phyloP scores from a whole-genome alignment of 2,113 vertebrate genomes.

The Atractosteus spatula region DNA sequence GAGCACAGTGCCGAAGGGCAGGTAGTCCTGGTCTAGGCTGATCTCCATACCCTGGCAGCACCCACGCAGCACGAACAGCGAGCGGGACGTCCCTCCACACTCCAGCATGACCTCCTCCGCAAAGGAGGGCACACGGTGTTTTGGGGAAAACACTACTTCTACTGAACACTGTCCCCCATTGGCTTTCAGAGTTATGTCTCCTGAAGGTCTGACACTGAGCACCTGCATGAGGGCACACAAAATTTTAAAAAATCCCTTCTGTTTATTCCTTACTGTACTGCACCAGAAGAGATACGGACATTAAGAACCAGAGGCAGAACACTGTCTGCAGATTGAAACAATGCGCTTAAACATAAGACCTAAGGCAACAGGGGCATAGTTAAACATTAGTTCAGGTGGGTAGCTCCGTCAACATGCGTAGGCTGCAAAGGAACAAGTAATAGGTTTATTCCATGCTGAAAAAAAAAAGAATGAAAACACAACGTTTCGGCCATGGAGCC shows the following conservation, averaged over 20 bases:
- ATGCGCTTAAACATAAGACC: too few relatives aligned
- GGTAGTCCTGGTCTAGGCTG: slow-evolving; percentile 69
- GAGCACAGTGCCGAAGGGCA: slow-evolving; percentile 78
- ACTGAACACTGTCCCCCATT: slow-evolving; percentile 58
- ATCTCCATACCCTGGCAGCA: slow-evolving; percentile 77
- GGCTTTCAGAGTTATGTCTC: slow-evolving; percentile 60
- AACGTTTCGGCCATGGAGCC: too few relatives aligned
- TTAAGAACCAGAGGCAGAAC: too few relatives aligned
- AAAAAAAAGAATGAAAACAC: too few relatives aligned
- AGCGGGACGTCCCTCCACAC: slow-evolving; percentile 55
- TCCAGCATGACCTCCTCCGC: slow-evolving; percentile 69
- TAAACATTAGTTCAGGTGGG: too few relatives aligned
- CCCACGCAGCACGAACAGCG: slow-evolving; percentile 73
- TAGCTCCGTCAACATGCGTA: too few relatives aligned
- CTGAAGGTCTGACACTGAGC: slow-evolving; percentile 58
- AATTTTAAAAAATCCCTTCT: too few relatives aligned
- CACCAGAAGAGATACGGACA: slow-evolving; percentile 37
- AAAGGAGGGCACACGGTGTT: slow-evolving; percentile 59
- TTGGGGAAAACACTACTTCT: slow-evolving; percentile 72
- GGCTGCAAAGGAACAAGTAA: too few relatives aligned
- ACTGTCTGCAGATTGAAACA: too few relatives aligned
- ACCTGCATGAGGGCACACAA: slow-evolving; percentile 40
- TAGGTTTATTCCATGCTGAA: too few relatives aligned
- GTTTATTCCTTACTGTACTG: slow-evolving; percentile 19
- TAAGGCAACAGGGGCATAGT: too few relatives aligned